These are phyloP conservation scores for Heliconius aoede DNA, from an alignment of 2,888 invertebrate species.

Conservation along the genomic window DNA sequence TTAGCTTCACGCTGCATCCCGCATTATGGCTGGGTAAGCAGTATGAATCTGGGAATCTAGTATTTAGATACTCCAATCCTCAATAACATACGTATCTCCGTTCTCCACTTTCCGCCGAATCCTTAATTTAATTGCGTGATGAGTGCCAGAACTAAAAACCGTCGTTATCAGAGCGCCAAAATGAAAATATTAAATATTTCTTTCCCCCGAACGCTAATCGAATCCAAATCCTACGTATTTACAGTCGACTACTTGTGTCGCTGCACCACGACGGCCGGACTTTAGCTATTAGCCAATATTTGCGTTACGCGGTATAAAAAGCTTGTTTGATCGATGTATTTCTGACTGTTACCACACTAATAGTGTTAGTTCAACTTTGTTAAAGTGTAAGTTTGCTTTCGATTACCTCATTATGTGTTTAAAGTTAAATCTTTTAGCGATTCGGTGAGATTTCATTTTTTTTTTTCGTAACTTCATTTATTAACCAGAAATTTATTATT, in stretches of 20 bases:
- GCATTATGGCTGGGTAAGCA: neutral
- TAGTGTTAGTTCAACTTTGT: constrained; percentile 36
- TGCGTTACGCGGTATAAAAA: constrained; percentile 2
- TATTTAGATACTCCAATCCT: neutral
- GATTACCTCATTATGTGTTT: constrained; percentile 44
- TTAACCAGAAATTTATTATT: neutral
- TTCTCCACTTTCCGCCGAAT: neutral
- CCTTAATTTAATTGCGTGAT: neutral
- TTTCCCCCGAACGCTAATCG: neutral
- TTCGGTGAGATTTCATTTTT: constrained; percentile 23
- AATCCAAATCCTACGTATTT: neutral
- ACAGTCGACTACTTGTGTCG: too few relatives aligned
- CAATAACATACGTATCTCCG: neutral
- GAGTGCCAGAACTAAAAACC: neutral
- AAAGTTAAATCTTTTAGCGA: constrained; percentile 36
- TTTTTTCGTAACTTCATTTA: neutral
- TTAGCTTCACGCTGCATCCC: neutral
- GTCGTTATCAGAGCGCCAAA: neutral
- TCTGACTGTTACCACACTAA: constrained; percentile 32
- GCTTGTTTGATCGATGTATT: constrained; percentile 27
- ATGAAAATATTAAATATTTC: neutral
- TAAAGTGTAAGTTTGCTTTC: constrained; percentile 40
- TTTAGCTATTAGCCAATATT: neutral
- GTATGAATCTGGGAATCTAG: neutral
- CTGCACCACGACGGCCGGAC: neutral